phyloP scores from a whole-genome alignment of 2,888 invertebrate genomes.

The Phyllotreta cruciferae region DNA sequence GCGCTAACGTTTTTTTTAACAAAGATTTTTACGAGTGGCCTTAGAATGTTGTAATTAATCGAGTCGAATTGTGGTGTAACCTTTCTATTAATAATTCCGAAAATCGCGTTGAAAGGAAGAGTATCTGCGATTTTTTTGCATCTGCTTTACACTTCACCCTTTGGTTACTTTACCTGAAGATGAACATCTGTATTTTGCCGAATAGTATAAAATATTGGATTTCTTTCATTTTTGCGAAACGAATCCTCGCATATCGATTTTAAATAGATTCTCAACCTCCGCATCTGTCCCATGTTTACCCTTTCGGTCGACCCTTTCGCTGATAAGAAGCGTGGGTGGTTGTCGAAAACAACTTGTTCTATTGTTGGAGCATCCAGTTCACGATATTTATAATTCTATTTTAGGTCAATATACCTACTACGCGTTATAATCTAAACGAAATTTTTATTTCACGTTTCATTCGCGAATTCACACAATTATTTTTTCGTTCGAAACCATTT shows the following conservation, averaged over 20 bases:
- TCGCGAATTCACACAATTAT: neutral
- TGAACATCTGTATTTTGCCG: slow-evolving; percentile 52
- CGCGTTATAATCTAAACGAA: neutral
- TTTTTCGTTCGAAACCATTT: neutral
- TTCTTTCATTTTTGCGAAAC: slow-evolving; percentile 50
- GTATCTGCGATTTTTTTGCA: slow-evolving; percentile 42
- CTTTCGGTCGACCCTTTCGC: slow-evolving; percentile 41
- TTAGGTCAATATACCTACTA: slow-evolving; percentile 2
- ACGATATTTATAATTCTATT: slow-evolving; percentile 6
- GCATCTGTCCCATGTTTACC: slow-evolving; percentile 50
- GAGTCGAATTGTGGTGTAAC: slow-evolving; percentile 30
- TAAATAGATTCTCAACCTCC: slow-evolving; percentile 32
- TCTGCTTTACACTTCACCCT: slow-evolving; percentile 48
- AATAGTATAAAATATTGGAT: slow-evolving; percentile 49
- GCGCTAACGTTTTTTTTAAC: slow-evolving; percentile 22
- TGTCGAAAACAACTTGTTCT: slow-evolving; percentile 42
- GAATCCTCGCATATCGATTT: slow-evolving; percentile 41
- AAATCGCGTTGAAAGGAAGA: slow-evolving; percentile 40
- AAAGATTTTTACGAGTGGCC: neutral
- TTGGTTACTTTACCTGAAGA: slow-evolving; percentile 46
- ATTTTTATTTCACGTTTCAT: slow-evolving; percentile 1
- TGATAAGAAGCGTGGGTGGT: slow-evolving; percentile 51
- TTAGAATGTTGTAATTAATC: neutral
- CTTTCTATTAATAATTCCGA: slow-evolving; percentile 30
- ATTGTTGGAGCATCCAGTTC: slow-evolving; percentile 35